These are phyloP conservation scores for Mythimna impura DNA, from an alignment of 2,888 invertebrate genomes.

Conservation along the genomic window DNA sequence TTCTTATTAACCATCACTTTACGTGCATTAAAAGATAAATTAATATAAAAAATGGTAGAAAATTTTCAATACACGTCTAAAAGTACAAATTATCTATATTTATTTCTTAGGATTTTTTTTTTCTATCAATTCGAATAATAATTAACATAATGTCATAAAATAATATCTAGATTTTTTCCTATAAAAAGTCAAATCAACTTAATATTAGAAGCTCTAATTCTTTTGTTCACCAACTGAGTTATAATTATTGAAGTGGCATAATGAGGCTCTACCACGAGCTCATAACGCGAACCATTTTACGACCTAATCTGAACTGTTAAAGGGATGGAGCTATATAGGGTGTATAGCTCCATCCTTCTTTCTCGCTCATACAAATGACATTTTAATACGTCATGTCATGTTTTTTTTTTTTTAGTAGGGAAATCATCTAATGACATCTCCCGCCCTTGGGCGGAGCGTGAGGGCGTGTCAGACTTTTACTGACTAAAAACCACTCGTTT, in stretches of 20 bases:
- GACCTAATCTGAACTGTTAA: no score
- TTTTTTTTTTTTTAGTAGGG: no score
- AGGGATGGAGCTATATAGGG: no score
- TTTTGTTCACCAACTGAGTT: not conserved
- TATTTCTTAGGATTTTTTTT: slow-evolving; percentile 42
- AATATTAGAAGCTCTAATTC: not conserved
- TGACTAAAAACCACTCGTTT: no score
- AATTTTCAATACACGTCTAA: slow-evolving; percentile 52
- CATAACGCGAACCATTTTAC: no score
- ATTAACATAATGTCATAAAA: slow-evolving; percentile 21
- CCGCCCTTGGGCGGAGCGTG: no score
- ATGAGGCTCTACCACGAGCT: no score
- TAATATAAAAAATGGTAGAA: slow-evolving; percentile 51
- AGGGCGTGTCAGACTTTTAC: no score
- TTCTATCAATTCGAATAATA: slow-evolving; percentile 25
- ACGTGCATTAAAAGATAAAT: slow-evolving; percentile 30
- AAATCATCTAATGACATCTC: no score
- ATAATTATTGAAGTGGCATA: not conserved
- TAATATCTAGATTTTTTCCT: slow-evolving; percentile 36
- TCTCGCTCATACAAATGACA: no score
- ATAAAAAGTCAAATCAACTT: slow-evolving; percentile 24
- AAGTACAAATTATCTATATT: slow-evolving; percentile 48
- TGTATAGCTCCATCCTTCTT: no score
- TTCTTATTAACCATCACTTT: slow-evolving; percentile 9
- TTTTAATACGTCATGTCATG: no score